Conservation (phyloP, 37 sponge, comb jelly and placozoan species). For the Crambe crambe region DNA sequence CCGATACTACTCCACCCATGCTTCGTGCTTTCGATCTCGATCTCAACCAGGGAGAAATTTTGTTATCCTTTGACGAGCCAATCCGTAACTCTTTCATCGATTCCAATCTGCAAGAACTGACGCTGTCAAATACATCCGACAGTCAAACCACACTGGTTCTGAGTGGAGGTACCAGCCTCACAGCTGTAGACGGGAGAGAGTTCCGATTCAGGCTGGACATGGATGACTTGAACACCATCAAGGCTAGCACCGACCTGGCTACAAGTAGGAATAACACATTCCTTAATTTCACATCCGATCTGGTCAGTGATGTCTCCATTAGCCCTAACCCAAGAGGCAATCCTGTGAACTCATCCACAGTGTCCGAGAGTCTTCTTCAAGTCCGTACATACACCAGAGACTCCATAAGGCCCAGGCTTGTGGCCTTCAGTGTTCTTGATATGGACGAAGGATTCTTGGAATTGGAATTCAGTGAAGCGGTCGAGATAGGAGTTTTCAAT, state of each 20-base stretch:
- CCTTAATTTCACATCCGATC: constrained; percentile 64
- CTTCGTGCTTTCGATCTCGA: constrained; percentile 64
- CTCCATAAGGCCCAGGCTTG: constrained; percentile 34
- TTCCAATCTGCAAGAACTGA: constrained; percentile 37
- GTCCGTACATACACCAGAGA: constrained; percentile 53
- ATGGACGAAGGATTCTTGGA: constrained; percentile 60
- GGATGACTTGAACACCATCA: constrained; percentile 69
- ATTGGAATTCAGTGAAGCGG: constrained; percentile 75
- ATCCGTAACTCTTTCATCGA: constrained; percentile 44
- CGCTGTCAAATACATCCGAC: constrained; percentile 47
- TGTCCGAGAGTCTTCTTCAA: constrained; percentile 31
- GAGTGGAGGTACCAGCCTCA: constrained; percentile 43
- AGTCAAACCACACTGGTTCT: constrained; percentile 44
- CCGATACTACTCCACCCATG: constrained; percentile 74
- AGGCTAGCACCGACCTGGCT: constrained; percentile 68
- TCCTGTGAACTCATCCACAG: constrained; percentile 23
- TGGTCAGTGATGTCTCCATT: constrained; percentile 64
- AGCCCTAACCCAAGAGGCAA: constrained; percentile 17
- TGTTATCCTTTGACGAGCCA: constrained; percentile 82
- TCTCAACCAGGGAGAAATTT: constrained; percentile 57
- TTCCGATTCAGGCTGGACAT: constrained; percentile 48
- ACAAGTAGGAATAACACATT: constrained; percentile 50
- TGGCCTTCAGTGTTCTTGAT: constrained; percentile 45
- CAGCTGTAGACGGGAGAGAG: constrained; percentile 32
- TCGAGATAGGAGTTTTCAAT: constrained; percentile 38